Conservation (phyloP, 2,113 vertebrate genomes). For the Panthera leo region DNA sequence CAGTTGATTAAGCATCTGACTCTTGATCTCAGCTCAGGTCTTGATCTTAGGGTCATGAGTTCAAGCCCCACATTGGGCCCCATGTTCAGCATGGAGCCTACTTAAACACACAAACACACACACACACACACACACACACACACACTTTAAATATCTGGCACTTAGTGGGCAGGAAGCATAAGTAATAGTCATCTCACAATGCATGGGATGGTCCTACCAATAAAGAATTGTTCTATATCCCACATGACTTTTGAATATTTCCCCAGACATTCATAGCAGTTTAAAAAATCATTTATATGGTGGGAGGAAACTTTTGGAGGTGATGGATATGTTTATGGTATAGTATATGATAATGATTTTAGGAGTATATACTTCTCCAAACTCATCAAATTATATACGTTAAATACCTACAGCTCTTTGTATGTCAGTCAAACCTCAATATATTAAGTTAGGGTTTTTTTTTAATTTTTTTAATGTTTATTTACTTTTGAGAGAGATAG, state of each 20-base stretch:
- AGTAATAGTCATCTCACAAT: background rate
- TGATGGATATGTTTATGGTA: background rate
- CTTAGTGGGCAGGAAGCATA: background rate
- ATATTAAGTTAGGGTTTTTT: background rate
- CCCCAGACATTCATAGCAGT: background rate
- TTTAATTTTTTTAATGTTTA: too few relatives aligned
- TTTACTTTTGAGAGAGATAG: too few relatives aligned
- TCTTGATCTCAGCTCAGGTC: too few relatives aligned
- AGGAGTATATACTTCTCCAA: background rate
- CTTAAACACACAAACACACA: too few relatives aligned
- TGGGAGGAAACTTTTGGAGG: background rate
- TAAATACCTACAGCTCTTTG: background rate
- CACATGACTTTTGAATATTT: background rate
- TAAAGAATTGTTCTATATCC: background rate
- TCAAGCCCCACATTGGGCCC: too few relatives aligned
- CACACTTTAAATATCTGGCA: conserved; percentile 5
- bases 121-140: too few relatives aligned
- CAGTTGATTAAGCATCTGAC: too few relatives aligned
- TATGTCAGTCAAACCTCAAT: background rate
- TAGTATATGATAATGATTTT: background rate
- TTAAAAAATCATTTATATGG: background rate
- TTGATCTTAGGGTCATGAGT: too few relatives aligned
- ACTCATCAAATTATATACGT: background rate
- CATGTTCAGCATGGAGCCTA: too few relatives aligned
- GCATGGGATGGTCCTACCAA: background rate